Percentiles rank a stretch among this genome's conserved stretches.
Conservation (phyloP, 1,140 invertebrate genomes). For the Caenorhabditis tropicalis region DNA sequence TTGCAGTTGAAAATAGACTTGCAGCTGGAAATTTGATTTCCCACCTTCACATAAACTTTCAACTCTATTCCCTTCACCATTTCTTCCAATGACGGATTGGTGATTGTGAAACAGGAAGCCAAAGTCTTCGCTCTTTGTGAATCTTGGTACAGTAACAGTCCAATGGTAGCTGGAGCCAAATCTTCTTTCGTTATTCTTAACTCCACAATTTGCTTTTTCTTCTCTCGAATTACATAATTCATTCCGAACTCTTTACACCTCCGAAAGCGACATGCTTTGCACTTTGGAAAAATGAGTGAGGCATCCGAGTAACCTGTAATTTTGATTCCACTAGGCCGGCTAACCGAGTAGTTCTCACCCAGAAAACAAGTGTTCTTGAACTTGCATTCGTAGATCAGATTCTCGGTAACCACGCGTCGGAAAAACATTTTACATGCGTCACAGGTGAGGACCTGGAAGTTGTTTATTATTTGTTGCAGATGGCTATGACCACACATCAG, state of each 20-base stretch:
- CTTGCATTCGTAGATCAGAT: not conserved
- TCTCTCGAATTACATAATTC: not conserved
- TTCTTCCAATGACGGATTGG: not conserved
- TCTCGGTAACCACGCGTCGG: constrained; percentile 4
- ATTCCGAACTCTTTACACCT: not conserved
- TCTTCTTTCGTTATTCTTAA: not conserved
- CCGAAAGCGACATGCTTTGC: not conserved
- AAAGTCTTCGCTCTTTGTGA: not conserved
- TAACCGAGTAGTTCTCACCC: not conserved
- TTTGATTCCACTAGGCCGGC: not conserved
- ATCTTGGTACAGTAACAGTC: not conserved
- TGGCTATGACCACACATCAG: not conserved
- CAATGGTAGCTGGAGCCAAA: not conserved
- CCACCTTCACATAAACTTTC: not conserved
- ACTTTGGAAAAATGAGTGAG: not conserved
- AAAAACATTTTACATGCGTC: constrained; percentile 30
- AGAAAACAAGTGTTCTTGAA: not conserved
- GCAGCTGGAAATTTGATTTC: not conserved
- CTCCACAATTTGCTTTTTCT: not conserved
- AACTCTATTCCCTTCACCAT: not conserved
- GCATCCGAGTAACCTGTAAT: not conserved
- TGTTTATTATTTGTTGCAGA: not conserved
- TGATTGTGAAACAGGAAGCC: not conserved
- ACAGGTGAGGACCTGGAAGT: not conserved
- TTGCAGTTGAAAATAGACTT: too few species aligned